Percentiles rank a stretch among this genome's conserved stretches.
These are phyloP conservation scores for Phymastichus coffea DNA, from an alignment of 1,140 invertebrate genomes.

Conservation along the genomic window DNA sequence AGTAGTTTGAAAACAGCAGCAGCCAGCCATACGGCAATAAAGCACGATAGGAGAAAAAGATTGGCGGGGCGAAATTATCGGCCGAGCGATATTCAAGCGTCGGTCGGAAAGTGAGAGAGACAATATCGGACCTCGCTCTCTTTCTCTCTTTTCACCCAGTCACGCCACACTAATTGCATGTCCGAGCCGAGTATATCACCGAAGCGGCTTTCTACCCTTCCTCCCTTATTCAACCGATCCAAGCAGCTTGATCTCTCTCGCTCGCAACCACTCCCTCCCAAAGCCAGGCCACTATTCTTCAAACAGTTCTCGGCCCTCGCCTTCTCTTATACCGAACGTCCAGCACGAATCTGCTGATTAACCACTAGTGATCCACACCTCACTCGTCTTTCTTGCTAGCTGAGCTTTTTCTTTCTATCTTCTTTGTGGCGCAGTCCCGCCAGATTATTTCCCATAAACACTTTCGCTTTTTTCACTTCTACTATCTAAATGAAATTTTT, in stretches of 20 bases:
- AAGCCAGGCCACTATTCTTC: too few species aligned
- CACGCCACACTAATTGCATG: slow-evolving; percentile 51
- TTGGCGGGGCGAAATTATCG: slow-evolving; percentile 5
- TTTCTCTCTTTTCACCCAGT: neutral
- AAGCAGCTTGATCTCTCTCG: neutral
- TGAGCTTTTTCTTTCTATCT: too few species aligned
- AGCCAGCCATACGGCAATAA: too few species aligned
- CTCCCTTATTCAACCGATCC: slow-evolving; percentile 4
- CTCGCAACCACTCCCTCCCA: slow-evolving; percentile 6
- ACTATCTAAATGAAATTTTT: too few species aligned
- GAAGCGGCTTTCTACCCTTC: slow-evolving; percentile 28
- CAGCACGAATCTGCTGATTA: slow-evolving; percentile 18
- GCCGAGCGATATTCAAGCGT: too few species aligned
- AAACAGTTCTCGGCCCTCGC: slow-evolving; percentile 23
- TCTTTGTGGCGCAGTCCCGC: too few species aligned
- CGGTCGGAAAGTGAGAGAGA: too few species aligned
- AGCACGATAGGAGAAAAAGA: neutral
- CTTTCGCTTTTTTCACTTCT: too few species aligned
- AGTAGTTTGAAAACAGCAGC: too few species aligned
- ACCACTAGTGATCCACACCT: neutral
- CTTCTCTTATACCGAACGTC: neutral
- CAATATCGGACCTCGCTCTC: too few species aligned
- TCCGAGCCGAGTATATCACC: slow-evolving; percentile 50
- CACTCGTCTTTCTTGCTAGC: slow-evolving; percentile 18
- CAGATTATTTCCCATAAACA: too few species aligned